Conservation (phyloP, 2,113 vertebrate species). For the Phoenicopterus ruber region DNA sequence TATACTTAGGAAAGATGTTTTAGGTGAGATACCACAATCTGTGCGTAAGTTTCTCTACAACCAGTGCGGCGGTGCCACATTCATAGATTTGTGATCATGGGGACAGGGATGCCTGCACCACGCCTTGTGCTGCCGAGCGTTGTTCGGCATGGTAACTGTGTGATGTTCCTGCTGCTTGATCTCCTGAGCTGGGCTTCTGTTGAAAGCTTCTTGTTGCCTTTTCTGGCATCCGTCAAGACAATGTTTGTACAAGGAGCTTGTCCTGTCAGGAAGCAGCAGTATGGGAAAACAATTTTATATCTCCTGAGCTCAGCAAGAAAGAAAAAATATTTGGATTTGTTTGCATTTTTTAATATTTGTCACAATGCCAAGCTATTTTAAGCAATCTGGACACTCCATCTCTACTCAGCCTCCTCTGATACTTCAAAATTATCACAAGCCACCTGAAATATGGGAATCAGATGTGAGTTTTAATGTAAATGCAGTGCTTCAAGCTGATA, state of each 20-base stretch:
- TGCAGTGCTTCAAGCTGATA: background rate
- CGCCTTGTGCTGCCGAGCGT: background rate
- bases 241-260: background rate
- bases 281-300: slow-evolving; percentile 1
- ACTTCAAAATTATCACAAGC: slow-evolving; percentile 14
- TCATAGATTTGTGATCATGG: background rate
- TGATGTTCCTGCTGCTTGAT: background rate
- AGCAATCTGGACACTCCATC: slow-evolving; percentile 6
- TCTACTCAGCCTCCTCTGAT: background rate
- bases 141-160: background rate
- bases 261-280: slow-evolving; percentile 6
- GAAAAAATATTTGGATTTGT: slow-evolving; percentile 25
- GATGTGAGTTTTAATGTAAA: background rate
- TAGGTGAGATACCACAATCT: background rate
- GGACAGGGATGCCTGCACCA: background rate
- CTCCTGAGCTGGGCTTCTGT: background rate
- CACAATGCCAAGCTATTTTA: slow-evolving; percentile 45
- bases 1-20: background rate
- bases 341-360: slow-evolving; percentile 33
- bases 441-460: slow-evolving; percentile 45
- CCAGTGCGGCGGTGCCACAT: background rate
- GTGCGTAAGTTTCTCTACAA: background rate
- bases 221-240: slow-evolving; percentile 5
- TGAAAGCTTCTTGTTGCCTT: background rate
- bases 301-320: slow-evolving; percentile 20